These are phyloP conservation scores for Melanargia galathea DNA, from an alignment of 2,888 invertebrate species.

Conservation along the genomic window DNA sequence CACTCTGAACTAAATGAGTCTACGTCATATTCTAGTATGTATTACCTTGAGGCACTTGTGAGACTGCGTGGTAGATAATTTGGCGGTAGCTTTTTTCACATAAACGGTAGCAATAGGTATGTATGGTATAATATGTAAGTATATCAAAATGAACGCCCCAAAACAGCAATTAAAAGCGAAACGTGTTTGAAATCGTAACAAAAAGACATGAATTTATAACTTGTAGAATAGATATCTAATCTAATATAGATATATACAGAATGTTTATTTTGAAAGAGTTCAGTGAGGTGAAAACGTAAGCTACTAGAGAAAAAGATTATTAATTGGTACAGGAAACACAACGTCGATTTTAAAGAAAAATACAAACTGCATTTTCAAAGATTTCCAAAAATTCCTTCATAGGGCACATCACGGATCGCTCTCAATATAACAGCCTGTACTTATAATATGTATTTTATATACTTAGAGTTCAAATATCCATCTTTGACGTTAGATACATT, in stretches of 20 bases:
- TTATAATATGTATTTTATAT: too few species aligned
- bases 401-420: too few species aligned
- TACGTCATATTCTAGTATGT: slow-evolving; percentile 34
- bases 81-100: slow-evolving; percentile 28
- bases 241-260: slow-evolving; percentile 46
- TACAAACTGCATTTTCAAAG: too few species aligned
- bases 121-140: too few species aligned
- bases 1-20: slow-evolving; percentile 54
- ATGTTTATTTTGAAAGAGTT: too few species aligned
- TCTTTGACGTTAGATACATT: slow-evolving; percentile 71
- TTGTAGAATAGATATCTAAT: slow-evolving; percentile 58
- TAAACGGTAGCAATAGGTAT: slow-evolving; percentile 27
- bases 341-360: too few species aligned
- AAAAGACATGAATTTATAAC: slow-evolving; percentile 61
- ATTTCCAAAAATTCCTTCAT: too few species aligned
- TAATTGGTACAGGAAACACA: too few species aligned
- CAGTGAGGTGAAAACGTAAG: too few species aligned
- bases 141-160: slow-evolving; percentile 40
- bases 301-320: too few species aligned
- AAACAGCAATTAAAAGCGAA: slow-evolving; percentile 61
- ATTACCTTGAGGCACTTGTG: slow-evolving; percentile 55
- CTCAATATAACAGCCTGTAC: too few species aligned
- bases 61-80: slow-evolving; percentile 49
- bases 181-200: slow-evolving; percentile 72
- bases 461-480: slow-evolving; percentile 72